These are phyloP conservation scores for Scaptomyza parva DNA, from an alignment of 2,888 invertebrate genomes.

Conservation along the genomic window DNA sequence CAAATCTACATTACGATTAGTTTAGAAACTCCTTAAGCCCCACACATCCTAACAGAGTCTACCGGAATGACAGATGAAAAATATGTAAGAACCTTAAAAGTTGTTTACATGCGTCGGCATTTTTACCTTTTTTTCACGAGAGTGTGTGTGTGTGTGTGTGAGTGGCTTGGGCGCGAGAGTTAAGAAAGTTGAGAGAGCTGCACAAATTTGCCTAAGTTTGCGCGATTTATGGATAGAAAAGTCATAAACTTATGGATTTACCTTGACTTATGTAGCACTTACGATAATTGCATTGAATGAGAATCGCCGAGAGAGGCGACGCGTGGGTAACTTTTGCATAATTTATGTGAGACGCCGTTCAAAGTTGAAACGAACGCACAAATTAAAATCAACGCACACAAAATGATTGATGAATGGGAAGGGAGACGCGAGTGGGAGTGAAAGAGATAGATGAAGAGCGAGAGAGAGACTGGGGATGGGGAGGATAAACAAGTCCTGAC, in stretches of 20 bases:
- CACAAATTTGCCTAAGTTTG: slow-evolving; percentile 63
- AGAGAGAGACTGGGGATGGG: too few relatives aligned
- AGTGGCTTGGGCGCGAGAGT: slow-evolving; percentile 14
- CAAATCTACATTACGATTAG: slow-evolving; percentile 12
- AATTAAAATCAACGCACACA: slow-evolving; percentile 79
- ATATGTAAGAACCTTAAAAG: slow-evolving; percentile 26
- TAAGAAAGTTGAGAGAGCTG: slow-evolving; percentile 48
- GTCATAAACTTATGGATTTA: slow-evolving; percentile 79
- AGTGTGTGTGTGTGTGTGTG: background rate
- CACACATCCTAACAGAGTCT: background rate
- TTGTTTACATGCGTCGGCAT: slow-evolving; percentile 58
- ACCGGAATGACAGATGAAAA: slow-evolving; percentile 11
- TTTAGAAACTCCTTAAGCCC: slow-evolving; percentile 3
- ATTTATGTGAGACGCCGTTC: slow-evolving; percentile 70
- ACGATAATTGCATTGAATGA: slow-evolving; percentile 76
- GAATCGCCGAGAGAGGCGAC: slow-evolving; percentile 39
- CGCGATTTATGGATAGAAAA: slow-evolving; percentile 73
- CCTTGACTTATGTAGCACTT: slow-evolving; percentile 74
- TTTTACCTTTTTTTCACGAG: slow-evolving; percentile 56
- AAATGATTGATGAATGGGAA: slow-evolving; percentile 74
- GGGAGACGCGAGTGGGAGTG: background rate
- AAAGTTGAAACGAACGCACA: slow-evolving; percentile 75
- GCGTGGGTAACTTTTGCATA: slow-evolving; percentile 69
- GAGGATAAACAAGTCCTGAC: background rate
- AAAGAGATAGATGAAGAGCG: background rate